Percentiles rank a stretch among this genome's conserved stretches.
phyloP scores from a whole-genome alignment of 2,888 invertebrate species.

The Philopedon plagiatum region DNA sequence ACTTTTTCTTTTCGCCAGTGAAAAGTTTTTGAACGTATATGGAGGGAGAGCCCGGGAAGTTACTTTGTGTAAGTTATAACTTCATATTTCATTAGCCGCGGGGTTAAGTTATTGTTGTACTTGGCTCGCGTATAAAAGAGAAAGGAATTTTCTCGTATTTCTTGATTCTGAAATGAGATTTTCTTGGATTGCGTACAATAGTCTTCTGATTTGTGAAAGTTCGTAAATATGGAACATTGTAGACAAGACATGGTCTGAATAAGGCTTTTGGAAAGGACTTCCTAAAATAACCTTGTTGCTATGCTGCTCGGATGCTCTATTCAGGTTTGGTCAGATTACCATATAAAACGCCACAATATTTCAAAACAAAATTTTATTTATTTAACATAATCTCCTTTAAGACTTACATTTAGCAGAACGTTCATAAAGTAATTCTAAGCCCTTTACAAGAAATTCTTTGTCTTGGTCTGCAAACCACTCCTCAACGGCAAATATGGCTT shows the following conservation, averaged over 20 bases:
- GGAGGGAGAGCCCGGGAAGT: conserved; percentile 46
- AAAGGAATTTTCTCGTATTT: conserved; percentile 45
- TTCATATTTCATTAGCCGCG: conserved; percentile 52
- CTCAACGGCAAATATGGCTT: no score
- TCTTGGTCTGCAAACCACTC: no score
- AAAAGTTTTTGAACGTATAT: conserved; percentile 49
- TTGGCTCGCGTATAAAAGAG: conserved; percentile 50
- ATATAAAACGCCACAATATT: no score
- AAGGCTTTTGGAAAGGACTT: neutral
- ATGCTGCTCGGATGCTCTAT: no score
- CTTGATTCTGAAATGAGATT: conserved; percentile 38
- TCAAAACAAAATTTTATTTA: no score
- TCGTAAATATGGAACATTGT: conserved; percentile 41
- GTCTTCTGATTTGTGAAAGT: conserved; percentile 26
- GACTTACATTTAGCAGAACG: no score
- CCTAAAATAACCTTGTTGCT: no score
- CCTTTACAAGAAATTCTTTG: no score
- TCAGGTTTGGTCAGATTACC: no score
- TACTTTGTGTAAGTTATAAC: conserved; percentile 51
- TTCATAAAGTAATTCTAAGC: no score
- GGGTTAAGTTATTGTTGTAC: conserved; percentile 47
- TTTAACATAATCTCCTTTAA: no score
- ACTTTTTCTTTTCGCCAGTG: conserved; percentile 46
- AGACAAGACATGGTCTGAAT: neutral
- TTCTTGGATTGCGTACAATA: conserved; percentile 48